Percentiles rank a stretch among this genome's conserved stretches.
Conservation (phyloP, 2,888 invertebrate species). For the Leuctra nigra region DNA sequence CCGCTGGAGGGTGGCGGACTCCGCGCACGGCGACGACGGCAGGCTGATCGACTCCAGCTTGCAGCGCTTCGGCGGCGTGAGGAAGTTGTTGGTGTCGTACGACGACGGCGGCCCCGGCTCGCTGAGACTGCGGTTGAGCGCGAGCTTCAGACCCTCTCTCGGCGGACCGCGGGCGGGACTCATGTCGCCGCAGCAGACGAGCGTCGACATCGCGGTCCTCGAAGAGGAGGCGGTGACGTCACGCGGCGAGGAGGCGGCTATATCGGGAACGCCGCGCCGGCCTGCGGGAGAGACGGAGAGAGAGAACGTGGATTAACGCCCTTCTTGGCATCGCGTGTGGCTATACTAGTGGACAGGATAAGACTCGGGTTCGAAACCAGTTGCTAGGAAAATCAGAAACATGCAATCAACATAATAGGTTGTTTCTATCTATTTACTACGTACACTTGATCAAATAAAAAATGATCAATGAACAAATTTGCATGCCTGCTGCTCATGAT, state of each 20-base stretch:
- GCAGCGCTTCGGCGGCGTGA: conserved; percentile 44
- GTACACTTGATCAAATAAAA: too few relatives aligned
- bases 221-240: conserved; percentile 37
- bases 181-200: conserved; percentile 47
- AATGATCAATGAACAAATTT: too few relatives aligned
- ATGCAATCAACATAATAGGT: too few relatives aligned
- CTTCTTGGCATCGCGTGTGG: conserved; percentile 6
- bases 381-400: too few relatives aligned
- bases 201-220: conserved; percentile 44
- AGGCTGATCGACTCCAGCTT: conserved; percentile 44
- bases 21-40: conserved; percentile 42
- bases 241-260: conserved; percentile 36
- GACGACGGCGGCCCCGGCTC: conserved; percentile 46
- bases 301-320: not conserved
- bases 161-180: conserved; percentile 38
- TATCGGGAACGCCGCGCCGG: conserved; percentile 25
- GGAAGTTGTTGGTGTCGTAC: conserved; percentile 1
- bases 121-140: conserved; percentile 49
- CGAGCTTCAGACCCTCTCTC: conserved; percentile 50
- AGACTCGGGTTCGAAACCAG: too few relatives aligned
- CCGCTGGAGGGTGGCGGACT: conserved; percentile 47
- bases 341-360: too few relatives aligned
- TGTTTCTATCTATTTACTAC: too few relatives aligned
- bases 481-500: too few relatives aligned
- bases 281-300: conserved; percentile 11